Percentiles rank a stretch among this genome's conserved stretches.
Evolutionary conservation across 2,797 vertebrate genomes (phyloP).

Genomic region (Syngnathus rostellatus): DNA sequence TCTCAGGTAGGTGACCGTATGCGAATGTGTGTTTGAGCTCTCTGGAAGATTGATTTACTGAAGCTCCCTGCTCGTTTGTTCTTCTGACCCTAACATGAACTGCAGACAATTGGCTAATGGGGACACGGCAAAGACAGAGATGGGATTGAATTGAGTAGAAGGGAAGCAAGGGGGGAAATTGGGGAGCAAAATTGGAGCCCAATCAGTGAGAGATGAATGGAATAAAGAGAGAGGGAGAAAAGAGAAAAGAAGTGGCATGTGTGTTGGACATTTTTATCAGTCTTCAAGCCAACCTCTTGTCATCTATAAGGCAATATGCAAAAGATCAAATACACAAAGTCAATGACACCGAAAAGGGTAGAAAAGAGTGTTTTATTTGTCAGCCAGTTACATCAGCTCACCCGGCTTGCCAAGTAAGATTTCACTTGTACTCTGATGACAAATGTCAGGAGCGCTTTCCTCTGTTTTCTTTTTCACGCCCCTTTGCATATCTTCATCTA

Average conservation of each 20-base stretch:
- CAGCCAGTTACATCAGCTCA: slow-evolving; percentile 48
- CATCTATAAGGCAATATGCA: slow-evolving; percentile 33
- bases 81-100: slow-evolving; percentile 51
- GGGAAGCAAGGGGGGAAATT: slow-evolving; percentile 8
- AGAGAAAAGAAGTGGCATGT: slow-evolving; percentile 12
- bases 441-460: slow-evolving; percentile 41
- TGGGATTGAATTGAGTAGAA: slow-evolving; percentile 11
- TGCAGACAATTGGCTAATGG: slow-evolving; percentile 49
- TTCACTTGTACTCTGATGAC: slow-evolving; percentile 45
- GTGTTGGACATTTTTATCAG: slow-evolving; percentile 21
- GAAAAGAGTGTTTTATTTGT: slow-evolving; percentile 39
- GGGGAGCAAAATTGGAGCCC: slow-evolving; percentile 6
- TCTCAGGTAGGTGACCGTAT: slow-evolving; percentile 72
- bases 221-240: slow-evolving; percentile 6
- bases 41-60: slow-evolving; percentile 46
- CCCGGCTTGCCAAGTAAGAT: slow-evolving; percentile 44
- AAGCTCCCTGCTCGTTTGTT: slow-evolving; percentile 41
- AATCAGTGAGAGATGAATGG: slow-evolving; percentile 4
- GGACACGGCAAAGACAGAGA: slow-evolving; percentile 23
- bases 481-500: slow-evolving; percentile 22
- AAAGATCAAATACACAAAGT: slow-evolving; percentile 39
- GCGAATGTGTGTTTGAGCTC: slow-evolving; percentile 10
- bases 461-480: slow-evolving; percentile 30
- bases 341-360: slow-evolving; percentile 31
- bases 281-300: slow-evolving; percentile 33